Conservation (phyloP, 2,888 invertebrate species). For the Scaptomyza cyrtandrae region DNA sequence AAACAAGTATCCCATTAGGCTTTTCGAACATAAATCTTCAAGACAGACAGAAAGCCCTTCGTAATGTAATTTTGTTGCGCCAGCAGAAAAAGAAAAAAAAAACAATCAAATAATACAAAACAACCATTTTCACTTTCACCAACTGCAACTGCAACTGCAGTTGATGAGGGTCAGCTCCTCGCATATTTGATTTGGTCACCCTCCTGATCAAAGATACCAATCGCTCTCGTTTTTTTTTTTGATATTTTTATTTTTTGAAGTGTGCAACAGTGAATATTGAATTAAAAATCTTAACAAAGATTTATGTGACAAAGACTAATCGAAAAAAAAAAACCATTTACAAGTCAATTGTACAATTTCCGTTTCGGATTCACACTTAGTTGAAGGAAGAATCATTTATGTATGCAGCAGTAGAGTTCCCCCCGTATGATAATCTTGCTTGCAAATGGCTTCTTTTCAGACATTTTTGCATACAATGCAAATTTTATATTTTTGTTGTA, state of each 20-base stretch:
- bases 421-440: background rate
- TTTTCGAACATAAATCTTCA: constrained; percentile 35
- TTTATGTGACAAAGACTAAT: constrained; percentile 54
- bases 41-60: background rate
- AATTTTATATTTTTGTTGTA: constrained; percentile 12
- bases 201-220: constrained; percentile 21
- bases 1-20: constrained; percentile 48
- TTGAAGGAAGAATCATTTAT: constrained; percentile 12
- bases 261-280: constrained; percentile 40
- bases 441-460: constrained; percentile 2
- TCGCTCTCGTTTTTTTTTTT: constrained; percentile 29
- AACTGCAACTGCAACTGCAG: background rate
- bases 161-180: constrained; percentile 54
- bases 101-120: background rate
- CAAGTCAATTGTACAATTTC: constrained; percentile 75
- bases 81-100: constrained; percentile 30
- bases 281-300: constrained; percentile 69
- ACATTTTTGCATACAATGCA: constrained; percentile 26
- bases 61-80: constrained; percentile 43
- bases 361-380: constrained; percentile 45
- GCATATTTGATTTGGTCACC: background rate
- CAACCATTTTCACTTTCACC: constrained; percentile 54
- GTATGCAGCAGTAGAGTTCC: constrained; percentile 1
- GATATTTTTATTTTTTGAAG: background rate
- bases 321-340: constrained; percentile 42